A percentile compares a stretch with the other conserved stretches of the same genome.
Evolutionary conservation across 2,113 vertebrate species (phyloP).

Genomic region (Neofelis nebulosa): DNA sequence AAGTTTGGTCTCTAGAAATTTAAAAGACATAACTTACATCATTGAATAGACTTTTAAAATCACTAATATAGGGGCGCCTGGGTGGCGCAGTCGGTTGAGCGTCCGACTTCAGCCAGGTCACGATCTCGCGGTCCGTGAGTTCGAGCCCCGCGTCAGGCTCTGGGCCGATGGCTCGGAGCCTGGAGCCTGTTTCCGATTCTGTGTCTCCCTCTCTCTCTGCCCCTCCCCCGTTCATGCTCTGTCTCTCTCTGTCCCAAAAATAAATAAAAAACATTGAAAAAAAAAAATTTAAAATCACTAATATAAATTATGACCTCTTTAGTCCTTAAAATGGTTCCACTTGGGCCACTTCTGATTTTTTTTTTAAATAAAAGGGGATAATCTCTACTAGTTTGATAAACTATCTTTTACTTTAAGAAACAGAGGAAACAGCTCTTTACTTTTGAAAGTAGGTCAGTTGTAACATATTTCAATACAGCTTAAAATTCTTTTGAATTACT

Average conservation of each 20-base stretch:
- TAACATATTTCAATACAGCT: neutral
- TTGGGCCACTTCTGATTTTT: neutral
- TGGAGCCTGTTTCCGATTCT: too few relatives aligned
- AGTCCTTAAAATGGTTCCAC: slow-evolving; percentile 13
- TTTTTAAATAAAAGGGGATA: neutral
- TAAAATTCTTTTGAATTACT: slow-evolving; percentile 53
- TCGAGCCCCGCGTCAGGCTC: too few relatives aligned
- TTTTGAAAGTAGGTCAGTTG: slow-evolving; percentile 2
- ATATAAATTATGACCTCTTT: neutral
- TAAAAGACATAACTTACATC: neutral
- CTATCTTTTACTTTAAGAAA: slow-evolving; percentile 25
- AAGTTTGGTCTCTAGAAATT: slow-evolving; percentile 27
- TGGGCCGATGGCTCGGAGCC: too few relatives aligned
- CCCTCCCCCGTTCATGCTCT: too few relatives aligned
- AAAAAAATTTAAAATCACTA: slow-evolving; percentile 26
- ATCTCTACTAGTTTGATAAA: neutral
- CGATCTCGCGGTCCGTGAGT: too few relatives aligned
- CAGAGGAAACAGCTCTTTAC: neutral
- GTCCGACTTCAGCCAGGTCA: too few relatives aligned
- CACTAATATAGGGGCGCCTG: neutral
- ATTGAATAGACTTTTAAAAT: neutral
- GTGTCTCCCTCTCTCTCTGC: too few relatives aligned
- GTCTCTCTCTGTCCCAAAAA: too few relatives aligned
- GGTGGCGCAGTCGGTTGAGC: too few relatives aligned
- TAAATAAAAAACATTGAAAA: too few relatives aligned